These are phyloP conservation scores for Petrocephalus zakoni DNA, from an alignment of 2,113 vertebrate species.

Conservation along the genomic window DNA sequence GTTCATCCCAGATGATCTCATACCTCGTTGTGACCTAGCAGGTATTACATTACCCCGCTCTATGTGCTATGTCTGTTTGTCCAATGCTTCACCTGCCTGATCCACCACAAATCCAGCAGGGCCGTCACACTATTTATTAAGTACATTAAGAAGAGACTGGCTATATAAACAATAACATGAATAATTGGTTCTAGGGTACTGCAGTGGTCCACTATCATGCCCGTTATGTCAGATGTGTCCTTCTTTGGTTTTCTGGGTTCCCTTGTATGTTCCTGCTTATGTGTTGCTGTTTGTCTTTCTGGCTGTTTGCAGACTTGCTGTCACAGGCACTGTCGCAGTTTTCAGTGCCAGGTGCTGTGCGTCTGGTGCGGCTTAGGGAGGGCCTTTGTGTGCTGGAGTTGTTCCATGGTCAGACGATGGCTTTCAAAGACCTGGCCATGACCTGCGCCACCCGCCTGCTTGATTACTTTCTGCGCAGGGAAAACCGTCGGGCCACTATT, in stretches of 20 bases:
- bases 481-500: constrained; percentile 61
- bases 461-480: constrained; percentile 75
- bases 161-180: background rate
- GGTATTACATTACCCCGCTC: constrained; percentile 58
- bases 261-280: background rate
- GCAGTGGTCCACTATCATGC: background rate
- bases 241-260: background rate
- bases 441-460: constrained; percentile 76
- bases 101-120: too few species aligned
- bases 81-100: too few species aligned
- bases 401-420: constrained; percentile 78
- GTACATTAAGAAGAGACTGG: background rate
- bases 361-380: constrained; percentile 54
- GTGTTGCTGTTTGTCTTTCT: background rate
- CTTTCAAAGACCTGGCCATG: constrained; percentile 89
- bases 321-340: constrained; percentile 71
- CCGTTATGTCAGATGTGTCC: background rate
- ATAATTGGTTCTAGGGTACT: background rate
- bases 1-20: constrained; percentile 63
- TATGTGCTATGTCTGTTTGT: too few species aligned
- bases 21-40: constrained; percentile 58
- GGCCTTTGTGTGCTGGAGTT: constrained; percentile 80
- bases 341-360: constrained; percentile 63
- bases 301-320: constrained; percentile 61
- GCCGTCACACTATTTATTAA: background rate